phyloP scores from a whole-genome alignment of 2,113 vertebrate species.

The Mionectes macconnelli region DNA sequence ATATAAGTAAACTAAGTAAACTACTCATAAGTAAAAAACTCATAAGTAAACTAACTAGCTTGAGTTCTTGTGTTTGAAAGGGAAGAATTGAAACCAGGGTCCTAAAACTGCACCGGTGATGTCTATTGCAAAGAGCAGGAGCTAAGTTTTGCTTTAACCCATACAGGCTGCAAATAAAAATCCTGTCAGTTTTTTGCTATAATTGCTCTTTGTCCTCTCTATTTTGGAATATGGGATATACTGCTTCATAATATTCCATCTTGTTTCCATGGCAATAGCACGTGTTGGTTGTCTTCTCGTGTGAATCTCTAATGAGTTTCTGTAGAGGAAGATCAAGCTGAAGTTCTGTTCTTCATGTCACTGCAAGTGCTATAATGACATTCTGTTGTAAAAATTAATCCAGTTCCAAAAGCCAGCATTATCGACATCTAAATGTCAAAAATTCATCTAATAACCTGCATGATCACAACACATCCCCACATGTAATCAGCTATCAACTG shows the following conservation, averaged over 20 bases:
- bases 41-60: background rate
- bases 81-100: background rate
- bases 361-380: background rate
- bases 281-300: slow-evolving; percentile 49
- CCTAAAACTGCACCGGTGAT: background rate
- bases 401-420: background rate
- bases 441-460: slow-evolving; percentile 16
- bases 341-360: slow-evolving; percentile 52
- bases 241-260: slow-evolving; percentile 39
- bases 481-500: background rate
- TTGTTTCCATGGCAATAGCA: slow-evolving; percentile 64
- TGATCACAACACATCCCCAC: background rate
- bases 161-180: slow-evolving; percentile 10
- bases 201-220: slow-evolving; percentile 30
- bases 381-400: slow-evolving; percentile 44
- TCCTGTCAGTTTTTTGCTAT: background rate
- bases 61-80: background rate
- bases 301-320: slow-evolving; percentile 57
- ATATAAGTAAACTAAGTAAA: too few species aligned
- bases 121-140: background rate
- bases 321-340: slow-evolving; percentile 41
- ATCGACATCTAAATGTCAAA: slow-evolving; percentile 27
- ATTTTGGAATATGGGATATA: slow-evolving; percentile 28
- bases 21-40: too few species aligned
- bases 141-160: slow-evolving; percentile 1